Evolutionary conservation across 2,888 invertebrate species (phyloP), one percentile per base, ranked within the genome.

Genomic region (Pyrrhosoma nymphula): DNA sequence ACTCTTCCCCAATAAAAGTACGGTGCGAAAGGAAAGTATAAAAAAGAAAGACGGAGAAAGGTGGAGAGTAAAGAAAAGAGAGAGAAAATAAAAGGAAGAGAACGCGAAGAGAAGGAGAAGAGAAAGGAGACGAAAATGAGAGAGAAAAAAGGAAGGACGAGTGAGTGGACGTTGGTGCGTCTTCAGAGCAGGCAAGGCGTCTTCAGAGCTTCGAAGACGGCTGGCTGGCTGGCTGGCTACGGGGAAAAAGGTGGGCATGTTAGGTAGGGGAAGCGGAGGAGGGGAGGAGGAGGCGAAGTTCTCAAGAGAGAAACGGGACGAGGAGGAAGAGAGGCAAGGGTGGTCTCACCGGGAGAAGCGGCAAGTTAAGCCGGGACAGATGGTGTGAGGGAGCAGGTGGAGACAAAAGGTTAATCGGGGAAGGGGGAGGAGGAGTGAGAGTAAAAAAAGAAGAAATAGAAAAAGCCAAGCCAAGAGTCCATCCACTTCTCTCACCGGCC

Each of bases 371-470:
- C 90, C 60, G 60, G 90, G 60, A 82, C 82, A 82, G 82, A 82
- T 82, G 82, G 90, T 60, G 90, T 60, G 90, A 91, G 90, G 90
- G 56, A 91, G 60, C 90, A 91, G 90, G 90, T 91, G 90, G 60
- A 91, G 90, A 91, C 90, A 91, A 91, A 91, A 91, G 90, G 90
- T 91, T 91, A 91, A 91, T 91, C 90, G 90, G 90, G 60, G 90
- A 60, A n/a, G 90, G 55, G 30, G 90, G 56, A 56, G 47, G 56
- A 20, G n/a, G 55, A 47, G 47, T 26, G 90, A 60, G 90, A 60
- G 60, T 35, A 82, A 82, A 82, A 82, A 82, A 82, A 35, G 82
- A 16, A 82, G 82, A 82, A 82, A 82, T 82, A 82, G 82, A 35
- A 82, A 82, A 82, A 82, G 82, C 30, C 82, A 82, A 82, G 82